Evolutionary conservation across 2,888 invertebrate species (phyloP), one percentile per base, ranked within the genome.

Genomic region (Meiosimyza platycephala): DNA sequence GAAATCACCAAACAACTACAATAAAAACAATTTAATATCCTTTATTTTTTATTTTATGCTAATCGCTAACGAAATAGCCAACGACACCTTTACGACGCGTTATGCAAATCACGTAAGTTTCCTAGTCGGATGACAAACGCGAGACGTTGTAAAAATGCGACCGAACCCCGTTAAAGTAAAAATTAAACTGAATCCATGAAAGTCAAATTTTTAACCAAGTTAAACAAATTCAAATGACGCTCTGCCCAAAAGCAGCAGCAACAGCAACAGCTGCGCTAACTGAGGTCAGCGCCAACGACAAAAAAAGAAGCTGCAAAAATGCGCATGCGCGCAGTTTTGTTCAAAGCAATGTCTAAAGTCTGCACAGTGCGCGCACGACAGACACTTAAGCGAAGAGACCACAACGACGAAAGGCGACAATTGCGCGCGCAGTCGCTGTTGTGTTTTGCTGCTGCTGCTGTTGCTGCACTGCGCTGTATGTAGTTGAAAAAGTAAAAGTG

Each of bases 111-210:
- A 18, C 68, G 68, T 57, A 59, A 68, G 12, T 68, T 68, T 66
- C 57, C 28, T 59, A n/a, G 12, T n/a, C 16, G 54, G 40, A 40
- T 9, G 40, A 28, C 28, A 28, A 28, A 57, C 68, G 62, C 33
- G 55, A 18, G 47, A 13, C 60, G 28, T 15, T 22, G 62, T 71
- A 74, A 72, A 74, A 76, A 79, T 79, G 82, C 85, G 81, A 85
- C 84, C 82, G 81, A 79, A 78, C 78, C 79, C 76, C 79, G 77
- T 78, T 82, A 81, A 81, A 79, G 82, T 80, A 80, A 78, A 79
- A 74, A 77, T 79, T 77, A 79, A 83, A 84, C 84, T 84, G 82
- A 84, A 83, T 83, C 79, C 77, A 73, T 75, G 77, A 76, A 77
- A 79, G 71, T 76, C 76, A 75, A 76, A 77, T 78, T 75, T 75